A percentile compares a stretch with the other conserved stretches of the same genome.
phyloP scores from a whole-genome alignment of 1,140 invertebrate genomes.

The Capitella teleta region DNA sequence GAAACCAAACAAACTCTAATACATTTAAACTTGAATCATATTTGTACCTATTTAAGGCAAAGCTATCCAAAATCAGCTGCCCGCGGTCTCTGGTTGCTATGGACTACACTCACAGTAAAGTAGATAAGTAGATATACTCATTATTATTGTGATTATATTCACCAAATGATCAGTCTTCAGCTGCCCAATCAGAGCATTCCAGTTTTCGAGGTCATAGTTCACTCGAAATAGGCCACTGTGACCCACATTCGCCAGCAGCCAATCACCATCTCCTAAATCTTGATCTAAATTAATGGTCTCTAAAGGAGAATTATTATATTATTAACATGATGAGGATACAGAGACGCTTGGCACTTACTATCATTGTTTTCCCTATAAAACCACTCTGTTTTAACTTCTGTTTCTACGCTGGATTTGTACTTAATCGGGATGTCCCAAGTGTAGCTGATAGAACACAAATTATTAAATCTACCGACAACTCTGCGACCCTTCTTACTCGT shows the following conservation, averaged over 20 bases:
- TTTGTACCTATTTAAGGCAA: no score
- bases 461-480: no score
- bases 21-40: no score
- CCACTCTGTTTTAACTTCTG: background rate
- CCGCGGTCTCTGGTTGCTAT: no score
- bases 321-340: no score
- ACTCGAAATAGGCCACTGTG: background rate
- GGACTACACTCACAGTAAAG: no score
- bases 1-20: no score
- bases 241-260: background rate
- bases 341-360: background rate
- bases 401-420: background rate
- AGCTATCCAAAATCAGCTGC: no score
- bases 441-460: background rate
- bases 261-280: background rate
- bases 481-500: no score
- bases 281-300: background rate
- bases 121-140: no score
- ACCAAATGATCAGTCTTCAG: background rate
- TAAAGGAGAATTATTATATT: background rate
- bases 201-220: background rate
- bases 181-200: background rate
- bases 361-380: background rate
- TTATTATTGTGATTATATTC: no score
- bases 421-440: background rate